Evolutionary conservation across 1,140 invertebrate genomes (phyloP).

Genomic region (Caerostris darwini): DNA sequence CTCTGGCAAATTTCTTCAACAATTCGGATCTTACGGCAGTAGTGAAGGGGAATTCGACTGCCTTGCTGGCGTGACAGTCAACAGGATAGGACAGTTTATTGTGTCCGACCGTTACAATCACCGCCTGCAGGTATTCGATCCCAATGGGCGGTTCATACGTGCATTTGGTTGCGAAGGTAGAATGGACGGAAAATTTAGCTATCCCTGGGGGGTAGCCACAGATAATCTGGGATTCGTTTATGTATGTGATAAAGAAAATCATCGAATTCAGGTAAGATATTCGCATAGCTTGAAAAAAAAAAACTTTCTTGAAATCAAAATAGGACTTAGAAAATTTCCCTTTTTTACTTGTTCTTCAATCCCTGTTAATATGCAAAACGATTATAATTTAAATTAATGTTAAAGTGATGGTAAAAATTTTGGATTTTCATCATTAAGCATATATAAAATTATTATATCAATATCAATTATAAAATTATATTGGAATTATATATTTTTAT

Average conservation of each 20-base stretch:
- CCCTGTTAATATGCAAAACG: too few relatives aligned
- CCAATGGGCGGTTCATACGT: constrained; percentile 92
- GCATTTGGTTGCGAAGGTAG: constrained; percentile 96
- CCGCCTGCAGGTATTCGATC: constrained; percentile 96
- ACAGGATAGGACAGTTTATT: constrained; percentile 96
- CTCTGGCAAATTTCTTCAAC: constrained; percentile 93
- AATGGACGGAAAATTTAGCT: constrained; percentile 91
- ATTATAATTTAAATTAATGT: too few relatives aligned
- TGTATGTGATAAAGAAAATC: constrained; percentile 99
- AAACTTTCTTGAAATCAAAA: neutral
- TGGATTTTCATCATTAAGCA: too few relatives aligned
- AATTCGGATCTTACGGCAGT: constrained; percentile 96
- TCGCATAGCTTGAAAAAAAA: neutral
- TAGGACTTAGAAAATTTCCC: neutral
- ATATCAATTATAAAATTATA: too few relatives aligned
- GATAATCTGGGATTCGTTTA: constrained; percentile 99
- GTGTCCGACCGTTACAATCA: constrained; percentile 97
- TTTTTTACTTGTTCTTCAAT: neutral
- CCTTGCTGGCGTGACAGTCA: constrained; percentile 96
- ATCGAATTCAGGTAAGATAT: constrained; percentile 86
- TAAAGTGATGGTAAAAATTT: too few relatives aligned
- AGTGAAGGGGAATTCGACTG: constrained; percentile 98
- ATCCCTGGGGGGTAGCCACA: constrained; percentile 98
- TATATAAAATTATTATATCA: too few relatives aligned
- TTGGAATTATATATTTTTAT: too few relatives aligned